Base-by-base conservation (phyloP, 2,888 invertebrate species). In the Lysandra bellargus region DNA sequence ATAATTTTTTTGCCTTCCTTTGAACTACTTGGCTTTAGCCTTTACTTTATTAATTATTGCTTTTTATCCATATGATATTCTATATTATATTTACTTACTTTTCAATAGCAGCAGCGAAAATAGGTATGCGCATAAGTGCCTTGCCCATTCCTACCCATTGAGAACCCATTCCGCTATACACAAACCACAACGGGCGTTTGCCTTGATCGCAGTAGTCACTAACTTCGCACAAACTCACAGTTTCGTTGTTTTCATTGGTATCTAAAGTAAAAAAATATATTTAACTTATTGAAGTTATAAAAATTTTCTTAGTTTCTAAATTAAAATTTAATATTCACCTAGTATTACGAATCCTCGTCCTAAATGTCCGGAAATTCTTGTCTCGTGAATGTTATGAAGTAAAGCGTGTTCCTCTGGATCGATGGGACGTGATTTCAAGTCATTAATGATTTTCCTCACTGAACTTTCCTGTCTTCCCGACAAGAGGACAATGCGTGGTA, bases 121-220 rank as follows among this genome's bases (percentile, higher is more conserved):
- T 88, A 0, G 96, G 96, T 82, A 97, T 91, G 64, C 91, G 88
- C 95, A 97, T 95, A 84, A 97, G 93, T 76, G 95, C 92, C 33
- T 92, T 86, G 1, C 96, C 96, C 96, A 97, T 97, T 40, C 96
- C 96, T 53, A 94, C 88, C 96, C 96, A 97, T 86, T 97, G 97
- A 0, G 96, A 95, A 6, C 96, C 97, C 96, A 97, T 96, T 7
- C 97, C 97, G 80, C 96, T 96, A 91, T 96, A 97, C 80, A 97
- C 95, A 86, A 95, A 96, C 96, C 96, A 97, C 7, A 97, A 88
- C 0, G 96, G 96, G 0, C 95, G 87, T 44, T 85, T 84, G 0
- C 82, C 87, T 4, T 87, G 86, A 60, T 91, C 89, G 49, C 85
- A 90, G 80, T 91, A 89, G 12, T 86, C 85, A 1, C 81, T 81